Evolutionary conservation across 2,888 invertebrate species (phyloP).

Genomic region (Drosophila stalkeri): DNA sequence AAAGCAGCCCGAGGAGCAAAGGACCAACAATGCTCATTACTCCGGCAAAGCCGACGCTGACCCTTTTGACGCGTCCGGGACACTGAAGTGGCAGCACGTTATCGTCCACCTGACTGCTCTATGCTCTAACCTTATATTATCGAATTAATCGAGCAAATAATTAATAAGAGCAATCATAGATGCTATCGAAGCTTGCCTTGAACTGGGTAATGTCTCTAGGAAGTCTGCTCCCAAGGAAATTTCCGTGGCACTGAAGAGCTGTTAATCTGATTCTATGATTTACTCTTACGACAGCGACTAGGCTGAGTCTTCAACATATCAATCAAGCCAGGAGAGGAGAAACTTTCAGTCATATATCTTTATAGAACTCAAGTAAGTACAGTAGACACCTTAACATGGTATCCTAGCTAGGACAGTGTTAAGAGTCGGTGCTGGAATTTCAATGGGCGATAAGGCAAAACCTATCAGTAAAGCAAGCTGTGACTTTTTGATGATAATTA

Average conservation of each 20-base stretch:
- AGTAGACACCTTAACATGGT: background rate
- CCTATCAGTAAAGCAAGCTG: background rate
- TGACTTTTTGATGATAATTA: background rate
- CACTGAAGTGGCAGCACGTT: constrained; percentile 30
- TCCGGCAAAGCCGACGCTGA: constrained; percentile 33
- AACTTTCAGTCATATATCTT: background rate
- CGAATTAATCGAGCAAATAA: background rate
- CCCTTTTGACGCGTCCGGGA: constrained; percentile 52
- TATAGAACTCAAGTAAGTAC: background rate
- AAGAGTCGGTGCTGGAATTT: background rate
- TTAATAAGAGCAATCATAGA: background rate
- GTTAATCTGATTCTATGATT: too few relatives aligned
- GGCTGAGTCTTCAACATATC: background rate
- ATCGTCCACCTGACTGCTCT: constrained; percentile 33
- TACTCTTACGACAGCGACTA: background rate
- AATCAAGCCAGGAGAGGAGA: background rate
- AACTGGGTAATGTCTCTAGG: background rate
- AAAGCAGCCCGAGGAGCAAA: constrained; percentile 11
- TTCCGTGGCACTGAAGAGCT: background rate
- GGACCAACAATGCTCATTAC: constrained; percentile 51
- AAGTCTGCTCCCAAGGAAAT: background rate
- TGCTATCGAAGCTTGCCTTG: background rate
- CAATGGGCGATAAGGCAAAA: too few relatives aligned
- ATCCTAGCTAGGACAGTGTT: background rate
- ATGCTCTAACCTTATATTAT: constrained; percentile 28